Evolutionary conservation across 2,888 invertebrate genomes (phyloP), one percentile per base, ranked within the genome.

Genomic region (Phytoseiulus persimilis): DNA sequence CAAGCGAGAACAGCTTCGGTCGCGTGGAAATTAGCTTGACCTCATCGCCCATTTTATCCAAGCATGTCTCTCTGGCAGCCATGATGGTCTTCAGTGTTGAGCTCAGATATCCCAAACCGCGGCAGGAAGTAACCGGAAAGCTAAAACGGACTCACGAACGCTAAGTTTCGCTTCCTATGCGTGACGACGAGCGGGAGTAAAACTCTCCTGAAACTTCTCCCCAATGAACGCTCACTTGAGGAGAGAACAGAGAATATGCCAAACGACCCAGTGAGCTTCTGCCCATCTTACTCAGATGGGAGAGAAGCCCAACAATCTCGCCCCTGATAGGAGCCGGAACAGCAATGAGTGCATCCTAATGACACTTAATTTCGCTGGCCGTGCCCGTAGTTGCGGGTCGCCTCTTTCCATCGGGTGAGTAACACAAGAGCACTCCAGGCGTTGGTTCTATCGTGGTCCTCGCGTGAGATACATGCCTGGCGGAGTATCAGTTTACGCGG

Each of bases 1-100:
- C 87, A n/a, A 39, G 14, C 28, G 87, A 31, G 87, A 45, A 33
- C 23, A 87, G 87, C 23, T 33, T 87, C 33, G 87, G 87, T 32
- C 87, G 32, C 32, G 32, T 28, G 45, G 11, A 87, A 9, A 87
- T 28, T 6, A 87, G 87, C 33, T 87, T 39, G 32, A 87, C 87
- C 32, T 87, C 87, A 1, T 87, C 87, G 31, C 87, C 32, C n/a
- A 33, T 11, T 87, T 87, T 87, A 33, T 87, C 87, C 0, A 11
- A 11, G 18, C 32, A 39, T 32, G 32, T 87, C 87, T 65, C 65
- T 65, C 2, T 2, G 18, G 65, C 65, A 18, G 65, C 65, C 23
- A 23, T 28, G 11, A 65, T 18, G 5, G 11, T 11, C 5, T 65
- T 65, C 65, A 6, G 14, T 14, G 65, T 2, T 6, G 18, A 23